phyloP scores from a whole-genome alignment of 2,888 invertebrate genomes.

The Dynastes hyllus region DNA sequence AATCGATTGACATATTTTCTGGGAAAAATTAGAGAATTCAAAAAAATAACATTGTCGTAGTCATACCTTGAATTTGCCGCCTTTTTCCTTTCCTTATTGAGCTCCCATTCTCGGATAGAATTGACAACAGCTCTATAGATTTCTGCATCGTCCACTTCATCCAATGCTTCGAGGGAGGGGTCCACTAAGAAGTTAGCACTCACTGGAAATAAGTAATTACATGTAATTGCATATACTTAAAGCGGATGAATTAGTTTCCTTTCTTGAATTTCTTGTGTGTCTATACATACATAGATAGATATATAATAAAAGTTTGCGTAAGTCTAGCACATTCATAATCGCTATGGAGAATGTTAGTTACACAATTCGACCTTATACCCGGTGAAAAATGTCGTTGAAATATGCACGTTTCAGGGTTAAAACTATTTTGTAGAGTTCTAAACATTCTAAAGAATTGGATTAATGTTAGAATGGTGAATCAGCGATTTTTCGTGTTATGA shows the following conservation, averaged over 20 bases:
- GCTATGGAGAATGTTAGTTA: background rate
- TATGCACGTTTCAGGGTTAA: background rate
- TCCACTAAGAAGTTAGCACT: slow-evolving; percentile 56
- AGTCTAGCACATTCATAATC: background rate
- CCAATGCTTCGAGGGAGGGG: slow-evolving; percentile 79
- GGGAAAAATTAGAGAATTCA: too few species aligned
- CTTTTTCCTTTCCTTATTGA: slow-evolving; percentile 72
- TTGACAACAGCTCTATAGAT: slow-evolving; percentile 82
- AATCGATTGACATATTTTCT: too few species aligned
- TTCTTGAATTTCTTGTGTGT: background rate
- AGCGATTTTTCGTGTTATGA: too few species aligned
- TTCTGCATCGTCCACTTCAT: slow-evolving; percentile 82
- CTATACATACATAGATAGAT: too few species aligned
- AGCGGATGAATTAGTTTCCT: background rate
- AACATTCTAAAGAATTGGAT: too few species aligned
- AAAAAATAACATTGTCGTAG: too few species aligned
- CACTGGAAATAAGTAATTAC: slow-evolving; percentile 22
- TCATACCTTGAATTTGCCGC: slow-evolving; percentile 52
- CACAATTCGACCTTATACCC: background rate
- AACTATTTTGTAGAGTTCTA: background rate
- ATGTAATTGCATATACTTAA: background rate
- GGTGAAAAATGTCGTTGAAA: background rate
- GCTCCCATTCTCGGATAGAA: slow-evolving; percentile 83
- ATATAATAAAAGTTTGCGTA: background rate
- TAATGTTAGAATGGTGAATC: too few species aligned